Conservation (phyloP, 2,888 invertebrate species). For the Pachydiplax longipennis region DNA sequence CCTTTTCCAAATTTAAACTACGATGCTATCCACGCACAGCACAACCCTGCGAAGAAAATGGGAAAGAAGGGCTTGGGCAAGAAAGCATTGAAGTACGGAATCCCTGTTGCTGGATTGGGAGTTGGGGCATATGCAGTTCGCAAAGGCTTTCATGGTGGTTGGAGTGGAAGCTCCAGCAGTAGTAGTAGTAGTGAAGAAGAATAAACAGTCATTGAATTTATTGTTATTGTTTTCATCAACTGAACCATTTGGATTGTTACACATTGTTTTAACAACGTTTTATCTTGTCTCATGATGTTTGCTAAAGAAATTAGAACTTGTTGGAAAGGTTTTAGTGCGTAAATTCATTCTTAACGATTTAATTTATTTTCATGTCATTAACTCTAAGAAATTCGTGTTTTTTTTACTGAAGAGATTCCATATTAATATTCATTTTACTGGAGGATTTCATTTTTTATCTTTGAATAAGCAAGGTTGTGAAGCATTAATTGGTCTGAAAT, state of each 20-base stretch:
- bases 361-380: too few species aligned
- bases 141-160: constrained; percentile 59
- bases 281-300: too few species aligned
- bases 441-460: too few species aligned
- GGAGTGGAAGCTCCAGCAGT: constrained; percentile 47
- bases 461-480: too few species aligned
- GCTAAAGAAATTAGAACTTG: too few species aligned
- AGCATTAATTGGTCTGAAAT: too few species aligned
- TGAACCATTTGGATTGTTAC: background rate
- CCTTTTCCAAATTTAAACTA: background rate
- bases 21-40: background rate
- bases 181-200: constrained; percentile 50
- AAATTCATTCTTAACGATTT: too few species aligned
- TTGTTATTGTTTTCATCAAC: background rate
- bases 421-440: too few species aligned
- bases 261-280: background rate
- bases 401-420: too few species aligned
- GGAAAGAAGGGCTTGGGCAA: constrained; percentile 56
- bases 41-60: constrained; percentile 53
- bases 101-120: constrained; percentile 60
- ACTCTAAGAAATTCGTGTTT: too few species aligned
- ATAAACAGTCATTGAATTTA: background rate
- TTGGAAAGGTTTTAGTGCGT: too few species aligned
- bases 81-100: constrained; percentile 60
- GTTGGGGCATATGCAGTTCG: constrained; percentile 67